Evolutionary conservation across 2,113 vertebrate species (phyloP).

Genomic region (Thamnophis sirtalis): DNA sequence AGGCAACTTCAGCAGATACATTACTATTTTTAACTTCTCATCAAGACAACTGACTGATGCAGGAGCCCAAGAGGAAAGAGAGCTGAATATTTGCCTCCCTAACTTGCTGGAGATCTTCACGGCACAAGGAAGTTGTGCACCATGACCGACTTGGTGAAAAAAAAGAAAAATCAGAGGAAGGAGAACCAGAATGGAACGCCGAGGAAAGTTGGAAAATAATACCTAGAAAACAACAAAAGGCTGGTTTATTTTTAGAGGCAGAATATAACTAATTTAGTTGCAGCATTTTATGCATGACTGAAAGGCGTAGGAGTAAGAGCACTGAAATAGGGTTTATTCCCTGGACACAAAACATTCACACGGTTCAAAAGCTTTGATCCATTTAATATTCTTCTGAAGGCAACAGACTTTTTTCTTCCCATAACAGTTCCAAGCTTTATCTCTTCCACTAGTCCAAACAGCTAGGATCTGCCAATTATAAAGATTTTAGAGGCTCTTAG

Average conservation of each 20-base stretch:
- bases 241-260: background rate
- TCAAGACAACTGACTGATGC: background rate
- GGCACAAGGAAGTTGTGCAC: background rate
- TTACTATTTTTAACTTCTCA: background rate
- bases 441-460: background rate
- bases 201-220: background rate
- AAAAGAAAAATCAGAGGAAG: background rate
- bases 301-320: conserved; percentile 21
- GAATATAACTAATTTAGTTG: conserved; percentile 34
- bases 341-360: background rate
- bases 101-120: background rate
- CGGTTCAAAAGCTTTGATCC: background rate
- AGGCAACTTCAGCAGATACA: background rate
- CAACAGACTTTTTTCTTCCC: background rate
- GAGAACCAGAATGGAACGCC: rapidly evolving
- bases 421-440: rapidly evolving
- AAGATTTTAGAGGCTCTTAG: background rate
- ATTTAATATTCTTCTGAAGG: background rate
- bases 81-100: conserved; percentile 15
- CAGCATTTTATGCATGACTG: background rate
- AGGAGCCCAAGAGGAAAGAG: background rate
- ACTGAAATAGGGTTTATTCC: background rate
- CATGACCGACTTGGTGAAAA: background rate
- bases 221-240: background rate
- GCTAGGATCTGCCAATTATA: background rate